Base-by-base conservation (phyloP, 2,888 invertebrate species). In the Megastigmus dorsalis region DNA sequence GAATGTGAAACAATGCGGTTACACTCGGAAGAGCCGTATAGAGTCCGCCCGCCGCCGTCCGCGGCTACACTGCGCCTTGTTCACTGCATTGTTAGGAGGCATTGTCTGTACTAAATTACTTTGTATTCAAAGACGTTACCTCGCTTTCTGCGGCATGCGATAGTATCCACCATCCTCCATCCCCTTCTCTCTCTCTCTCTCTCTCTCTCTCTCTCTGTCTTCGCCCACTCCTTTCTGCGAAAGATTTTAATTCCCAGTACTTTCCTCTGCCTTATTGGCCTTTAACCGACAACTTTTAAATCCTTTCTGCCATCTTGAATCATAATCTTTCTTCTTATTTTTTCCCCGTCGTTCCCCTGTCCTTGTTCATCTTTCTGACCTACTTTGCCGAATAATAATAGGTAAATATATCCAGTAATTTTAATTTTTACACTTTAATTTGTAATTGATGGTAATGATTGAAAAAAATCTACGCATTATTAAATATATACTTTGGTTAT, bases 91-190 rank as follows among this genome's bases (percentile, higher is more conserved):
- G 71, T 72, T 71, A 76, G 66, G 59, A 68, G 75, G 76, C 76
- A 75, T 75, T 77, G 75, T 77, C 66, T 73, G 65, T 67, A 67
- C 77, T 78, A 79, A 79, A 80, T 79, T 75, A 77, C 79, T 68
- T 75, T 77, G 74, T 77, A 77, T 79, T 77, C 79, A 75, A 66
- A 77, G 76, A 74, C 78, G 70, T 59, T 68, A 48, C 20, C 41
- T 43, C 43, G 28, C 59, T n/a, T n/a, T n/a, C n/a, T 26, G 7
- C 45, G 43, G 43, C 50, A 30, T 43, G 15, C 30, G 41, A 69
- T 68, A 43, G 30, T 18, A 15, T 13, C 28, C 7, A 7, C 30
- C 23, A 3, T 1, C 33, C 30, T 13, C 33, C 33, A n/a, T 30
- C 30, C 33, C 15, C 54, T 54, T 30, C 30, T 28, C 26, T 52